Base-by-base conservation (phyloP, 2,113 vertebrate genomes). In the Oreochromis tanganicae region DNA sequence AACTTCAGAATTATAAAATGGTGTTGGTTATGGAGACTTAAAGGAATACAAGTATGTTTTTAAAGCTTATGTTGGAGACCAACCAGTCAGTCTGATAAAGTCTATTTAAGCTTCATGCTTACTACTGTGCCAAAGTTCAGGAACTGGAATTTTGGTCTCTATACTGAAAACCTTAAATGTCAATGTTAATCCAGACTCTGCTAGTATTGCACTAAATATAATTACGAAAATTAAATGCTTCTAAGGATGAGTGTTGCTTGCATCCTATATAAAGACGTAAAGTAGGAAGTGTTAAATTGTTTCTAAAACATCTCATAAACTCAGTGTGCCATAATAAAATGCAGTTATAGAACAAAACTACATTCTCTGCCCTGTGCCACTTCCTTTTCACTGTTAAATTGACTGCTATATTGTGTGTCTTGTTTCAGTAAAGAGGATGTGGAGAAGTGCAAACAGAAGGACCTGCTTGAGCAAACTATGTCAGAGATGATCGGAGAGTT, bases 401-500 rank as follows among this genome's bases (percentile, higher is more conserved):
- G 27, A 78, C 16, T 71, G 34, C 50, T 73, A 6, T 6, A 29
- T 9, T 80, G n/a, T 85, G 17, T 84, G 55, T 73, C 66, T 38
- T 85, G 13, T 92, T 93, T 93, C 94, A 99, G 99, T 95, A 99
- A 99, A 95, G 99, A 99, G 79, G 99, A 99, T 3, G 98, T 99
- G 75, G 99, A 99, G 89, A 99, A 99, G 84, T 99, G 98, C 89
- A 99, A 99, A 94, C 99, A 99, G 95, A 99, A 99, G 93, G 99
- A 99, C 95, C 96, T 99, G 82, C 95, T 99, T 93, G 98, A 99
- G 91, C 99, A 99, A 96, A 99, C 98, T 93, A 99, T 99, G 99
- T 98, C 98, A 0, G 99, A 99, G 95, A 99, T 99, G 98, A 98
- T 99, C 4, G 99, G 99, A 46, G 99, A 99, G 95, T 99, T 99